phyloP scores from a whole-genome alignment of 2,888 invertebrate species.

The Notodonta dromedarius region DNA sequence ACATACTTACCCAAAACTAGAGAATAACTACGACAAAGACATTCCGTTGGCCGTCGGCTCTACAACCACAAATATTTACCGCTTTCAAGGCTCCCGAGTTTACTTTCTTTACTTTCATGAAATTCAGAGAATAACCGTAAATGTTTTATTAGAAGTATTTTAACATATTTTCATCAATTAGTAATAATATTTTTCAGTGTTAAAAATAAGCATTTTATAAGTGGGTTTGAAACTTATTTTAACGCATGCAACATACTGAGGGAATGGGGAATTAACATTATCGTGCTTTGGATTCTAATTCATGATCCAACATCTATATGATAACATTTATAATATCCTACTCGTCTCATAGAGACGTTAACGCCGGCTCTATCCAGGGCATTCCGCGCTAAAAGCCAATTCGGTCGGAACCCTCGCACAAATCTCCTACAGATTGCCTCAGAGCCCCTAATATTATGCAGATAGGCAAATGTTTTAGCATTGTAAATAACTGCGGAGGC shows the following conservation, averaged over 20 bases:
- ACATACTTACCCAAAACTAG: slow-evolving; percentile 21
- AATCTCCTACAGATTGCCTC: slow-evolving; percentile 56
- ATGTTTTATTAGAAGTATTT: not conserved
- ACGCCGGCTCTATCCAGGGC: slow-evolving; percentile 42
- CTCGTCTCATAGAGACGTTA: slow-evolving; percentile 29
- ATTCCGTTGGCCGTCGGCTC: slow-evolving; percentile 49
- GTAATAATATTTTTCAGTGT: too few relatives aligned
- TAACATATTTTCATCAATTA: too few relatives aligned
- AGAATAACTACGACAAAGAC: slow-evolving; percentile 39
- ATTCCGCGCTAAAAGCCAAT: slow-evolving; percentile 60
- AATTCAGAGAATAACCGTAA: slow-evolving; percentile 10
- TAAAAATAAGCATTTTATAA: too few relatives aligned
- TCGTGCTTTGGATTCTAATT: too few relatives aligned
- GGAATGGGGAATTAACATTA: too few relatives aligned
- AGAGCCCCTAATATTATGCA: slow-evolving; percentile 43
- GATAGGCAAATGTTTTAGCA: slow-evolving; percentile 38
- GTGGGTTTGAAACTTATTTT: too few relatives aligned
- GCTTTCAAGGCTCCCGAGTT: not conserved
- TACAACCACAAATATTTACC: slow-evolving; percentile 18
- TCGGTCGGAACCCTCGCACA: slow-evolving; percentile 48
- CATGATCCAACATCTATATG: too few relatives aligned
- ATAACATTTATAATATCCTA: too few relatives aligned
- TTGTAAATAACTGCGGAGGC: slow-evolving; percentile 31
- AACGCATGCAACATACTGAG: too few relatives aligned
- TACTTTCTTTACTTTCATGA: slow-evolving; percentile 7